These are phyloP conservation scores for Arbacia lixula DNA, from an alignment of 53 echinoderm and acorn worm genomes.

Conservation along the genomic window DNA sequence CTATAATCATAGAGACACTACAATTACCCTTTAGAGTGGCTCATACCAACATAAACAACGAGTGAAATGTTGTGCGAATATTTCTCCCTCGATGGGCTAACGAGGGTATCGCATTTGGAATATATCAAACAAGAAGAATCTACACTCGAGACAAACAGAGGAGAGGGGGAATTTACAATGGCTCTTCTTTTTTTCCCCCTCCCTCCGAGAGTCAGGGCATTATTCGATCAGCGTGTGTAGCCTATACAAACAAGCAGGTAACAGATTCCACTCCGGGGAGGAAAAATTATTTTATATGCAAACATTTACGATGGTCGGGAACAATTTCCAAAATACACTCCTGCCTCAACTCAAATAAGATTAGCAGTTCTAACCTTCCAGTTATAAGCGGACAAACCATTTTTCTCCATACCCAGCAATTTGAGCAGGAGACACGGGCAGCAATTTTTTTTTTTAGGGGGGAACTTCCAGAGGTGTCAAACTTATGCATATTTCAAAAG, in stretches of 20 bases:
- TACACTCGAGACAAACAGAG: constrained; percentile 4
- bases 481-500: constrained; percentile 34
- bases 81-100: too few relatives aligned
- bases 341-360: constrained; percentile 21
- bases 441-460: too few relatives aligned
- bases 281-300: constrained; percentile 49
- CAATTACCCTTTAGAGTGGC: too few relatives aligned
- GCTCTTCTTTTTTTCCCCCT: not conserved
- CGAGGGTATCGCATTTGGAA: too few relatives aligned
- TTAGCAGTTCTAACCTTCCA: constrained; percentile 22
- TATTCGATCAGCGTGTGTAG: constrained; percentile 3
- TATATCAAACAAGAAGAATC: too few relatives aligned
- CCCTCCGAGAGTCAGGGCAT: not conserved
- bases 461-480: not conserved
- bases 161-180: too few relatives aligned
- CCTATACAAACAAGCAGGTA: constrained; percentile 37
- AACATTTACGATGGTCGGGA: constrained; percentile 38
- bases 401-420: too few relatives aligned
- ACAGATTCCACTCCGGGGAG: constrained; percentile 20
- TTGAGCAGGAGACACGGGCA: too few relatives aligned
- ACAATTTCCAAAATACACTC: constrained; percentile 46
- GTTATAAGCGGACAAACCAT: too few relatives aligned
- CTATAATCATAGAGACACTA: too few relatives aligned
- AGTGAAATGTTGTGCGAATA: too few relatives aligned
- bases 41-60: too few relatives aligned